Evolutionary conservation across 2,797 vertebrate species (phyloP), one percentile per base, ranked within the genome.

Genomic region (Hapalemur alaotrensis): DNA sequence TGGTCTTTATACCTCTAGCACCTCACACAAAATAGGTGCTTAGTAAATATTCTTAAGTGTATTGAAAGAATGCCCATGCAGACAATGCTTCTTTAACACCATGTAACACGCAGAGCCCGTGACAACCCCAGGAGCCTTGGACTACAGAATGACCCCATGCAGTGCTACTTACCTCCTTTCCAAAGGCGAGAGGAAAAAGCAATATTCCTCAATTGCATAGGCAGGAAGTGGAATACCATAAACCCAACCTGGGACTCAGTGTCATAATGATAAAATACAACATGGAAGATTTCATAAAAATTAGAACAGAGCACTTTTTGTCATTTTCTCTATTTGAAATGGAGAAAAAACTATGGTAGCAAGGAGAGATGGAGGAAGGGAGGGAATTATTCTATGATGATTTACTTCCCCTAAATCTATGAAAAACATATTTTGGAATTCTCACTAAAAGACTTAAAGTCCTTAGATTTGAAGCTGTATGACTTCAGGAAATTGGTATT

Each of bases 401-500:
- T 80, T 96, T 91, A 91, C 46, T 83, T 91, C 76, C 67, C 76
- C 48, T 75, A 80, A 93, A 79, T 96, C 83, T 95, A 85, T 80
- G 89, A 97, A 80, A 96, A 96, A 94, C 54, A 52, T 83, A 93
- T 57, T 96, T 94, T 90, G 63, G 83, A 97, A 97, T 93, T 94
- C 87, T 96, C 69, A 78, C 83, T 80, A 87, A 76, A 88, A 93
- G 46, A 82, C 35, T 86, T 78, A 57, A 89, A 15, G 46, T 93
- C 48, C 67, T 96, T 82, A 84, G 78, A 80, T 92, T 75, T 79
- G 69, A 94, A 95, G 46, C 72, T 93, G 1, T 70, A 75, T 96
- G 93, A 97, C 48, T 95, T 96, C 70, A 97, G 97, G 95, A 97
- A 97, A 92, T 96, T 89, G 87, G 72, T 84, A 89, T 92, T 92